These are phyloP conservation scores for Dryas iulia DNA, from an alignment of 1,140 invertebrate genomes.

Conservation along the genomic window DNA sequence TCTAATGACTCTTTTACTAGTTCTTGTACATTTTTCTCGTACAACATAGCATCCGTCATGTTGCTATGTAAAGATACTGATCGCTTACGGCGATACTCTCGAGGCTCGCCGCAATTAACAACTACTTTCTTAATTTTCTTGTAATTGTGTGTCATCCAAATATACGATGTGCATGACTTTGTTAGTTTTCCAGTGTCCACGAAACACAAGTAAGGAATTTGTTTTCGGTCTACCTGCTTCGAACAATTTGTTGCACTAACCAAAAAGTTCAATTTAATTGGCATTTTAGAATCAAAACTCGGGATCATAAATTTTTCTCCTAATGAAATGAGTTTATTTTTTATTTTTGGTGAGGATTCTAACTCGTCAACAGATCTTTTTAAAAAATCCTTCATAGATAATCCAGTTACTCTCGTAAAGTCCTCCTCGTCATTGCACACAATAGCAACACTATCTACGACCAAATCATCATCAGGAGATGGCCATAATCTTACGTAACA, in stretches of 20 bases:
- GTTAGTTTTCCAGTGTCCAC: constrained; percentile 37
- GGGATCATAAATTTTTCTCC: constrained; percentile 53
- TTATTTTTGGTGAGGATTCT: constrained; percentile 42
- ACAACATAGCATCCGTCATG: constrained; percentile 31
- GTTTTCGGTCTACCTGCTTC: constrained; percentile 41
- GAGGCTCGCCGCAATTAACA: constrained; percentile 33
- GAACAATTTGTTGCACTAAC: constrained; percentile 52
- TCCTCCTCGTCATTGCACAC: constrained; percentile 56
- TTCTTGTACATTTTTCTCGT: constrained; percentile 46
- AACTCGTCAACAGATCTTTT: constrained; percentile 41
- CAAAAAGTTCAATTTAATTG: constrained; percentile 50
- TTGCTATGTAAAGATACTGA: constrained; percentile 27
- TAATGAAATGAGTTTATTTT: constrained; percentile 47
- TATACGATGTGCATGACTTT: constrained; percentile 47
- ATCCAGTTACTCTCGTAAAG: constrained; percentile 44
- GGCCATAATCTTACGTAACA: constrained; percentile 55
- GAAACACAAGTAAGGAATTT: constrained; percentile 36
- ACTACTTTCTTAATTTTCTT: constrained; percentile 43
- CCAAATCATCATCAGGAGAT: constrained; percentile 53
- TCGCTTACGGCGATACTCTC: constrained; percentile 37
- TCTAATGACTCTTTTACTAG: constrained; percentile 53
- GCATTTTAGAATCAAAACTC: constrained; percentile 44
- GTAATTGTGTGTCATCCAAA: constrained; percentile 44
- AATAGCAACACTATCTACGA: constrained; percentile 41
- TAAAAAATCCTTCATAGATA: constrained; percentile 44